phyloP scores from a whole-genome alignment of 2,113 vertebrate genomes.

The Stegostoma tigrinum region DNA sequence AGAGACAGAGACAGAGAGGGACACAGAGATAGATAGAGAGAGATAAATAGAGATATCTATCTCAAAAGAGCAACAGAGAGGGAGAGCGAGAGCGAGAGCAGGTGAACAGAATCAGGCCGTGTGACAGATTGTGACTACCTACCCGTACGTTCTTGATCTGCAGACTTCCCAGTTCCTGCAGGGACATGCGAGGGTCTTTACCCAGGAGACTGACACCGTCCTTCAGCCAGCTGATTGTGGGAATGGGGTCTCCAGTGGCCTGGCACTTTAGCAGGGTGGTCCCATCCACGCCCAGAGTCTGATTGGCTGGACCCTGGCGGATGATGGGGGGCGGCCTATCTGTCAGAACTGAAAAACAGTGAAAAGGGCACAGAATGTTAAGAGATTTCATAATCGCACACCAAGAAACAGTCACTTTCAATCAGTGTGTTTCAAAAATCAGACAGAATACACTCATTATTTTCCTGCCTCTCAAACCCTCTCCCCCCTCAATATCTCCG shows the following conservation, averaged over 20 bases:
- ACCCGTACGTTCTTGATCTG: conserved; percentile 87
- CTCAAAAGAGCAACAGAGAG: too few relatives aligned
- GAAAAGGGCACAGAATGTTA: not conserved
- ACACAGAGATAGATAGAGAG: too few relatives aligned
- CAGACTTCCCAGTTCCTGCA: conserved; percentile 84
- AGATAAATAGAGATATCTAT: too few relatives aligned
- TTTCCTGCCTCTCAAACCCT: not conserved
- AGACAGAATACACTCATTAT: not conserved
- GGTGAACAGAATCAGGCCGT: not conserved
- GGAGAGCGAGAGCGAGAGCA: too few relatives aligned
- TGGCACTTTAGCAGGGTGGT: conserved; percentile 88
- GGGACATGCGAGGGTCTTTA: conserved; percentile 79
- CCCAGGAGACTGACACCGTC: conserved; percentile 88
- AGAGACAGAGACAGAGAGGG: too few relatives aligned
- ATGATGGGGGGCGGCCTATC: conserved; percentile 96
- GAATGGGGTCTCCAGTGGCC: conserved; percentile 86
- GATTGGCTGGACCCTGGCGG: conserved; percentile 89
- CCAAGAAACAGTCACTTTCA: not conserved
- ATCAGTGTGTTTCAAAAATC: not conserved
- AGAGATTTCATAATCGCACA: not conserved
- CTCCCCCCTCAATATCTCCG: not conserved
- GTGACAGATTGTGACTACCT: conserved; percentile 40
- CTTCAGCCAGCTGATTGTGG: conserved; percentile 92
- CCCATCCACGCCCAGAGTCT: conserved; percentile 81
- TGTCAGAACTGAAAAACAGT: conserved; percentile 70